A percentile compares a stretch with the other conserved stretches of the same genome.
Conservation (phyloP, 2,113 vertebrate genomes). For the Pao palembangensis region DNA sequence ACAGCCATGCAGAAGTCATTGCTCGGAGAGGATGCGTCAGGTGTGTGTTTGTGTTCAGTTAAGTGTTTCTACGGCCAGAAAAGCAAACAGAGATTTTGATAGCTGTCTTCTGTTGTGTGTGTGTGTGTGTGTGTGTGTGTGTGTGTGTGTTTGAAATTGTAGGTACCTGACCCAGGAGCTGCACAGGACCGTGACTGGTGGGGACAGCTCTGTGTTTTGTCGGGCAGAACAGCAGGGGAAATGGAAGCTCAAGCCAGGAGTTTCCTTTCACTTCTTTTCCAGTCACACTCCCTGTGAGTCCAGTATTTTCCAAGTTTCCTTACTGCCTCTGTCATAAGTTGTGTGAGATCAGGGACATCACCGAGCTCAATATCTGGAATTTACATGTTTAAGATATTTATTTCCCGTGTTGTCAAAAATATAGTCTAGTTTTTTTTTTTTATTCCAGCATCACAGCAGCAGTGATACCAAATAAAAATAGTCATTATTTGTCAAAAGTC, state of each 20-base stretch:
- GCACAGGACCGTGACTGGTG: conserved; percentile 56
- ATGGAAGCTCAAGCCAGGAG: conserved; percentile 79
- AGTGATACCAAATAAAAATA: not conserved
- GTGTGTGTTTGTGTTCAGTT: conserved; percentile 52
- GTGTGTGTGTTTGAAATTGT: conserved; percentile 11
- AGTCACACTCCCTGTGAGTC: conserved; percentile 95
- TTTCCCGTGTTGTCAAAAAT: not conserved
- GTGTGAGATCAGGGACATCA: too few species aligned
- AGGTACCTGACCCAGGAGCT: conserved; percentile 91
- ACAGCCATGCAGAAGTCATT: conserved; percentile 94
- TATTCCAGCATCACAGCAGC: too few species aligned
- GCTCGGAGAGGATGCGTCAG: conserved; percentile 89
- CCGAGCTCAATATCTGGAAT: too few species aligned
- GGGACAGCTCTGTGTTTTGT: conserved; percentile 76
- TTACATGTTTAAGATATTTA: not conserved
- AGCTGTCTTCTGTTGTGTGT: not conserved
- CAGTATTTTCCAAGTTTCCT: not conserved
- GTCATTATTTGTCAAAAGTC: too few species aligned
- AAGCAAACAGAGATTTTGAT: too few species aligned
- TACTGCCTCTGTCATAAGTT: too few species aligned
- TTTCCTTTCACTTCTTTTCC: conserved; percentile 87
- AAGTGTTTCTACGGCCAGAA: not conserved
- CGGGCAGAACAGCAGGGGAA: conserved; percentile 71
- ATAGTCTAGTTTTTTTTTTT: too few species aligned
- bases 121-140: not conserved